Evolutionary conservation across 2,888 invertebrate species (phyloP), one percentile per base, ranked within the genome.

Genomic region (Eumerus sabulonum): DNA sequence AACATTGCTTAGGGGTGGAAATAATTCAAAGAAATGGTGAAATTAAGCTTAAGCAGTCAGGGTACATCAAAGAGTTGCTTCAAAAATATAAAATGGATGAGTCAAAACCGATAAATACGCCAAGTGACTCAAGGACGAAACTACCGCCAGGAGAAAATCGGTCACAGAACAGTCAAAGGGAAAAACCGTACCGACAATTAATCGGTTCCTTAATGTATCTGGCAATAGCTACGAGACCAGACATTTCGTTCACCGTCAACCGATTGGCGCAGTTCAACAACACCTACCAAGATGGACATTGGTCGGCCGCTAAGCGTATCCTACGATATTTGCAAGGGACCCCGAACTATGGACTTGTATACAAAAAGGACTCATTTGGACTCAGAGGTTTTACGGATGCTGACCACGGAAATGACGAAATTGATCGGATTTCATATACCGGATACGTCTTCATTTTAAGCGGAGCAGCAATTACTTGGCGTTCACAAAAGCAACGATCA

Each of bases 151-250:
- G 57, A 35, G 18, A 51, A 11, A 19, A 17, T 35, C 13, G 18
- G 9, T 19, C 17, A 17, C 14, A 64, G 18, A 54, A 11, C 17
- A 14, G n/a, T 12, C 14, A 14, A 44, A 18, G 3, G 1, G 35
- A 45, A 62, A 45, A 56, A 35, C 27, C 27, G 13, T 60, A 60
- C 47, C 45, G 54, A 9, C 45, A 60, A 18, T 57, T 60, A 9
- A 60, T 70, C 7, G 60, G 70, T 7, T 70, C 60, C 5, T 53
- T 60, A 11, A 60, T 60, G 54, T 70, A 68, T n/a, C n/a, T 59
- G 45, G 45, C 68, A 11, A 66, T 57, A 27, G 27, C 27, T 27
- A 27, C 27, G 27, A 27, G 27, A 27, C 27, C 27, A 2, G 27
- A 27, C 42, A 63, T 42, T 17, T 42, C 18, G 7, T 40, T 56